These are phyloP conservation scores for Oryzias woworae DNA, from an alignment of 2,113 vertebrate genomes.

Conservation along the genomic window DNA sequence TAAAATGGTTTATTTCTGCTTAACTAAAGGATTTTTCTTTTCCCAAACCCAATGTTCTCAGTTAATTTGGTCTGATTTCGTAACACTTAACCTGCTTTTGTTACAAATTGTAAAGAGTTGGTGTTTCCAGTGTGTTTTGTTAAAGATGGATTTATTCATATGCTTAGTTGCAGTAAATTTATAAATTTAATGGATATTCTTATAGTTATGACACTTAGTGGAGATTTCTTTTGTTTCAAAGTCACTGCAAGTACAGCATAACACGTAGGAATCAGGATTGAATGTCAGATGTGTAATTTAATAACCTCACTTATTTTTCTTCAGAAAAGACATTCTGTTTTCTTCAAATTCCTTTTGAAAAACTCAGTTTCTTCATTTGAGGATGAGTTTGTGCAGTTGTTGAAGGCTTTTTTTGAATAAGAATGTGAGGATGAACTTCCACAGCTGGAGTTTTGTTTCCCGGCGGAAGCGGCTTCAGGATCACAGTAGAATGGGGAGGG, in stretches of 20 bases:
- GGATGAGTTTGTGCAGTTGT: no score
- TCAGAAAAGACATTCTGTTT: no score
- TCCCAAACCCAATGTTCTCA: conserved; percentile 16
- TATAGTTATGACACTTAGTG: conserved; percentile 2
- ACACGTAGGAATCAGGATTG: no score
- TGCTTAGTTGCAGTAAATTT: conserved; percentile 45
- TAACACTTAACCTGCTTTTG: not conserved
- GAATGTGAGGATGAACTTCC: no score
- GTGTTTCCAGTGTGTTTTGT: conserved; percentile 20
- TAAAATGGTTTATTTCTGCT: conserved; percentile 12
- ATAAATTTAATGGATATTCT: conserved; percentile 36
- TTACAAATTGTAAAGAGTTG: conserved; percentile 6
- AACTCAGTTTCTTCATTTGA: no score
- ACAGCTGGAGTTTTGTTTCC: no score
- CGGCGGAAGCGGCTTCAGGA: no score
- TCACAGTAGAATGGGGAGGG: no score
- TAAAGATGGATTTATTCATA: conserved; percentile 43
- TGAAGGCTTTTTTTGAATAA: no score
- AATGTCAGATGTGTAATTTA: no score
- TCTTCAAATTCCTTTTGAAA: no score
- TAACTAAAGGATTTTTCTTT: conserved; percentile 17
- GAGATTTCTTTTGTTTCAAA: conserved; percentile 13
- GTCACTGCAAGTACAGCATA: conserved; percentile 11
- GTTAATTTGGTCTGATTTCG: conserved; percentile 12
- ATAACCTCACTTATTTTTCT: no score